Conservation (phyloP, 1,140 invertebrate genomes). For the Trichonephila inaurata region DNA sequence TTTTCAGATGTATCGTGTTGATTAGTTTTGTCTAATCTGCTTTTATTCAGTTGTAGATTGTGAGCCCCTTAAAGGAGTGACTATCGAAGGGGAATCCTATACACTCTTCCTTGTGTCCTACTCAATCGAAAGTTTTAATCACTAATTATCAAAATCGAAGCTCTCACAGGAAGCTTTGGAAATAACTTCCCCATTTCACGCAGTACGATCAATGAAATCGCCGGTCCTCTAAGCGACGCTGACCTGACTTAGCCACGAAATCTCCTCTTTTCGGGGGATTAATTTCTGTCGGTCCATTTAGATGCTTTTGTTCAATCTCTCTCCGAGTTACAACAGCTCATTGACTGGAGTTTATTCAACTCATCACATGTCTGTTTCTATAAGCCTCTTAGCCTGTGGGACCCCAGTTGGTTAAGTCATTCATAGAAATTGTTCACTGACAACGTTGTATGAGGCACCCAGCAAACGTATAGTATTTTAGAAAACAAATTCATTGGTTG, state of each 20-base stretch:
- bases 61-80: no score
- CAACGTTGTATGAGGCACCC: background rate
- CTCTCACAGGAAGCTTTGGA: conserved; percentile 14
- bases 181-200: conserved; percentile 24
- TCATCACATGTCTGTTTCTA: conserved; percentile 11
- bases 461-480: background rate
- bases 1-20: no score
- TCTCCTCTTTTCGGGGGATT: conserved; percentile 66
- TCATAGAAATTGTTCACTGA: conserved; percentile 42
- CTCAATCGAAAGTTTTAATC: conserved; percentile 22
- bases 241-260: conserved; percentile 14
- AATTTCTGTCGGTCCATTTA: conserved; percentile 64
- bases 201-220: conserved; percentile 51
- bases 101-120: background rate
- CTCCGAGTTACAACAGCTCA: conserved; percentile 37
- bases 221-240: conserved; percentile 4
- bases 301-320: conserved; percentile 47
- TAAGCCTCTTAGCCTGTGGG: conserved; percentile 45
- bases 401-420: conserved; percentile 24
- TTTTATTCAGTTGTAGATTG: no score
- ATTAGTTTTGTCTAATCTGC: no score
- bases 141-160: conserved; percentile 53
- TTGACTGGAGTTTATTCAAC: conserved; percentile 53
- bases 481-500: background rate
- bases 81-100: background rate